Base-by-base conservation (phyloP, 2,113 vertebrate genomes). In the Gavia stellata region DNA sequence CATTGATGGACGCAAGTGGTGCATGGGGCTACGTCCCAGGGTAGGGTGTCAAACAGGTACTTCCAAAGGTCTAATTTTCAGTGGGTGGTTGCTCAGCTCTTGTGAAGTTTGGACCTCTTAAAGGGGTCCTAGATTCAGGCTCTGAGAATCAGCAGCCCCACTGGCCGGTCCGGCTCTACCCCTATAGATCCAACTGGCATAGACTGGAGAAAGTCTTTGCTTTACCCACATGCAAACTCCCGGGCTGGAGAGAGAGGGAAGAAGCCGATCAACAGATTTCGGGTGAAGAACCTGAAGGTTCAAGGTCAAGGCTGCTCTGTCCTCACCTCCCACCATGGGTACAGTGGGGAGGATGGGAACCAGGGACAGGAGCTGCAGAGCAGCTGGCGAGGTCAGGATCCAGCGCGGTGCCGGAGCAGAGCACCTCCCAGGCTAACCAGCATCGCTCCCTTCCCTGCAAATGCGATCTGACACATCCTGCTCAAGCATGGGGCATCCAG, bases 181-280 rank as follows among this genome's bases (percentile, higher is more conserved):
- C 55, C 52, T 5, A 40, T 0, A 0, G n/a, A 77, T 40, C 38
- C 44, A 65, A 1, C 28, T 3, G 26, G 31, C 17, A 55, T 0
- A 52, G n/a, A 49, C 6, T 23, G 38, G 28, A 71, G 55, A 31
- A 81, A 38, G 52, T 16, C 14, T 82, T 58, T 44, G 24, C 12
- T 55, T 63, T 23, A 70, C 55, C 38, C 68, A 44, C 0, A 0
- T 38, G 31, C 47, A 78, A 56, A 67, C 9, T 38, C 7, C 33
- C 63, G 56, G 31, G 16, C 4, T 81, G 38, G 34, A 65, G 49
- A 66, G 53, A 82, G 29, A 5, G 8, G 6, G 2, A 86, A 83
- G 34, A 50, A 73, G 10, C 10, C 2, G 3, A 17, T 1, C 0
- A 4, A 24, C 12, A 61, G 59, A 61, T 65, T 53, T 61, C 2